These are phyloP conservation scores for Todiramphus saurophagus DNA, from an alignment of 2,113 vertebrate species.

Conservation along the genomic window DNA sequence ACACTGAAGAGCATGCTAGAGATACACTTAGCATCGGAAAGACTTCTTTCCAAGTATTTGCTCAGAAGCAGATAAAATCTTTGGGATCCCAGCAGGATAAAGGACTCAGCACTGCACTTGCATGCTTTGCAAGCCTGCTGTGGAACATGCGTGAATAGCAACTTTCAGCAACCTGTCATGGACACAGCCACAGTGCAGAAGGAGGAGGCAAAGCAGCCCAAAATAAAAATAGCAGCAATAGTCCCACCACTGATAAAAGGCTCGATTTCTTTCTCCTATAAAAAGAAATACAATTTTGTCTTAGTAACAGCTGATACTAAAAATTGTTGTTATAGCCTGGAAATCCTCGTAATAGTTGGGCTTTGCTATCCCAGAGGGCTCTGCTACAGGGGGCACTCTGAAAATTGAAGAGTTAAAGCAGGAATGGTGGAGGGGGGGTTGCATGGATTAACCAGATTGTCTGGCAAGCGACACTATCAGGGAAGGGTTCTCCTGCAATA, in stretches of 20 bases:
- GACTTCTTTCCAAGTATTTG: neutral
- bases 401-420: slow-evolving; percentile 32
- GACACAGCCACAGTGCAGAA: neutral
- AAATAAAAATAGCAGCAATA: neutral
- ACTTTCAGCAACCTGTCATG: neutral
- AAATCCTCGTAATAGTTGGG: neutral
- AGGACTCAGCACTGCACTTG: neutral
- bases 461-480: neutral
- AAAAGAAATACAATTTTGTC: neutral
- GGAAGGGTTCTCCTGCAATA: neutral
- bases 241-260: neutral
- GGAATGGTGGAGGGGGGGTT: neutral
- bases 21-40: neutral
- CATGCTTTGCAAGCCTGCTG: fast-evolving
- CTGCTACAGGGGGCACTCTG: neutral
- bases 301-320: neutral
- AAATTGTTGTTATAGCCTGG: neutral
- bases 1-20: neutral
- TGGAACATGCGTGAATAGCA: neutral
- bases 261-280: neutral
- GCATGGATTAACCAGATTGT: neutral
- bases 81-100: neutral
- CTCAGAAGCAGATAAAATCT: neutral
- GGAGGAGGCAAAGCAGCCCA: neutral
- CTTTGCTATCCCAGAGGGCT: neutral